Evolutionary conservation across 2,797 vertebrate species (phyloP).

Genomic region (Pseudochaenichthys georgianus): DNA sequence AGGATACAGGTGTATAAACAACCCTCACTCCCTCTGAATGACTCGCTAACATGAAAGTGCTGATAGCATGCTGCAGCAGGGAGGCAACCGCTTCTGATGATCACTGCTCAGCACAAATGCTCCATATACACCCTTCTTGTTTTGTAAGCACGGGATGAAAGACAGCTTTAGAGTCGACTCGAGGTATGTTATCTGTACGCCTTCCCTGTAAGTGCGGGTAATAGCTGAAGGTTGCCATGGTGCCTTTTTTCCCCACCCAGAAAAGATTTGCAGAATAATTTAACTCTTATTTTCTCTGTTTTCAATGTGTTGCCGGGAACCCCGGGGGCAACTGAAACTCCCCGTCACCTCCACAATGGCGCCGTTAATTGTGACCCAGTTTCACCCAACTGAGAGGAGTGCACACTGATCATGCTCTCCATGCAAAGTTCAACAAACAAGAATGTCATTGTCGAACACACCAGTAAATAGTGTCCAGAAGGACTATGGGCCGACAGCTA

Average conservation of each 20-base stretch:
- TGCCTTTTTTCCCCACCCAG: neutral
- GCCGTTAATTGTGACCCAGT: constrained; percentile 63
- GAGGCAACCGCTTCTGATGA: neutral
- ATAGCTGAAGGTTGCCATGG: constrained; percentile 24
- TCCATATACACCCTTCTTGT: constrained; percentile 3
- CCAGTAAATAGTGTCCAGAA: constrained; percentile 4
- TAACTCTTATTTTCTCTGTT: neutral
- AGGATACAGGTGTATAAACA: constrained; percentile 27
- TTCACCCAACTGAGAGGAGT: constrained; percentile 28
- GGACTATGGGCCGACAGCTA: neutral
- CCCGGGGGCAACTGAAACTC: constrained; percentile 31
- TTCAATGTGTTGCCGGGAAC: constrained; percentile 5
- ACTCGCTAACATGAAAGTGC: neutral
- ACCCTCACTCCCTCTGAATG: neutral
- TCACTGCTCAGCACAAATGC: neutral
- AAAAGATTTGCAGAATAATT: constrained; percentile 41
- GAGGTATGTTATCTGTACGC: constrained; percentile 5
- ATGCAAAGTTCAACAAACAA: constrained; percentile 65
- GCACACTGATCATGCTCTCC: constrained; percentile 45
- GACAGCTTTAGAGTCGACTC: neutral
- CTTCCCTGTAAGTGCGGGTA: neutral
- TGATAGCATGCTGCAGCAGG: neutral
- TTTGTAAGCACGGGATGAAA: constrained; percentile 19
- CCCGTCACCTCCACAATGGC: constrained; percentile 35
- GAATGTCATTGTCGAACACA: constrained; percentile 43